Percentiles rank a stretch among this genome's conserved stretches.
Conservation (phyloP, 2,113 vertebrate species). For the Gnathonemus echidnorhynchus region DNA sequence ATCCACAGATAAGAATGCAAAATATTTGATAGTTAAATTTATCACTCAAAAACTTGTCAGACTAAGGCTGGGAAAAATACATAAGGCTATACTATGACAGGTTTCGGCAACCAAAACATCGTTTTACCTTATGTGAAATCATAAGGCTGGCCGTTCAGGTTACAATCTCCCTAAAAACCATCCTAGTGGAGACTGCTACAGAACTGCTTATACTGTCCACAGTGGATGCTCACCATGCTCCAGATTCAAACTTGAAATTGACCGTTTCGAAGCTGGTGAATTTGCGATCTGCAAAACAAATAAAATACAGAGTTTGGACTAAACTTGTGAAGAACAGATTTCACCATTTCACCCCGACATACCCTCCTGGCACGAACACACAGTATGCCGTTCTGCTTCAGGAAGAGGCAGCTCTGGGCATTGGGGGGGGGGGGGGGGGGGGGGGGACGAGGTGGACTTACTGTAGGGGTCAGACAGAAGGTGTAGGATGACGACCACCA, state of each 20-base stretch:
- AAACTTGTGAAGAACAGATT: background rate
- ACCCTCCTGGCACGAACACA: background rate
- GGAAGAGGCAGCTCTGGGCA: background rate
- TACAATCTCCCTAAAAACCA: background rate
- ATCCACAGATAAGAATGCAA: background rate
- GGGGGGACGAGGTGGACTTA: constrained; percentile 57
- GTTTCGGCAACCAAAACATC: background rate
- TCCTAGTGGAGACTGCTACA: background rate
- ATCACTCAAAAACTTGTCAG: background rate
- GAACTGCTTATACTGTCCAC: background rate
- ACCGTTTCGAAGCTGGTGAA: constrained; percentile 77
- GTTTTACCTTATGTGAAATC: background rate
- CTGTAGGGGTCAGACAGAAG: constrained; percentile 75
- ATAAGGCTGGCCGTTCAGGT: background rate
- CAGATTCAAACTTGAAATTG: constrained; percentile 90
- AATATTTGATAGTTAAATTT: background rate
- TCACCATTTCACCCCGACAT: background rate
- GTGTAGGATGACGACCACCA: constrained; percentile 73
- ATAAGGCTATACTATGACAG: background rate
- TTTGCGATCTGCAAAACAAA: constrained; percentile 62
- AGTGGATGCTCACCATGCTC: constrained; percentile 71
- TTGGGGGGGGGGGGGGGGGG: background rate
- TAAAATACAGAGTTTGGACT: background rate
- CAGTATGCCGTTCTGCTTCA: background rate
- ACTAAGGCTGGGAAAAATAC: background rate